These are phyloP conservation scores for Venustaconcha ellipsiformis DNA, from an alignment of 1,140 invertebrate genomes.

Conservation along the genomic window DNA sequence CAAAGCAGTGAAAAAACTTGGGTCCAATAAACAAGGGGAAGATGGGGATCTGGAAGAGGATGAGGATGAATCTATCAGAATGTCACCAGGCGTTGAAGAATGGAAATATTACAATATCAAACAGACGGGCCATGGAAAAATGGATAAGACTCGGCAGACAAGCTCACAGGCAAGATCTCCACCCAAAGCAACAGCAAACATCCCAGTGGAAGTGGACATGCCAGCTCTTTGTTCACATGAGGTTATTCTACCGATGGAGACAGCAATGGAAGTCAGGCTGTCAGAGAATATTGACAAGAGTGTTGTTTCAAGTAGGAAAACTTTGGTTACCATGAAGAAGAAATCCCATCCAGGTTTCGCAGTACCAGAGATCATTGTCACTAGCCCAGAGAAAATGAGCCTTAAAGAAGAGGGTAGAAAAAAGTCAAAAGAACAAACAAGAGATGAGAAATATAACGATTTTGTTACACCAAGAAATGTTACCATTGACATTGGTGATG, in stretches of 20 bases:
- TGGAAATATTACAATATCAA: constrained; percentile 32
- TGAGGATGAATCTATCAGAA: constrained; percentile 11
- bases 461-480: too few relatives aligned
- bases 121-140: constrained; percentile 1
- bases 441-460: too few relatives aligned
- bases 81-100: constrained; percentile 12
- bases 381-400: too few relatives aligned
- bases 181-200: constrained; percentile 58
- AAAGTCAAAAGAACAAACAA: too few relatives aligned
- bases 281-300: neutral
- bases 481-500: too few relatives aligned
- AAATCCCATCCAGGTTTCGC: too few relatives aligned
- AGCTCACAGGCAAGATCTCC: constrained; percentile 54
- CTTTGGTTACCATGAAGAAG: too few relatives aligned
- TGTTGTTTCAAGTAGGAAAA: too few relatives aligned
- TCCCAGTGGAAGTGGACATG: constrained; percentile 31
- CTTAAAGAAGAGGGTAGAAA: too few relatives aligned
- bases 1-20: constrained; percentile 8
- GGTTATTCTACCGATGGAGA: constrained; percentile 44
- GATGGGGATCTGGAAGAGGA: constrained; percentile 1
- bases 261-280: constrained; percentile 28
- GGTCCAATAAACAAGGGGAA: constrained; percentile 19
- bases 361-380: too few relatives aligned
- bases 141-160: constrained; percentile 16
- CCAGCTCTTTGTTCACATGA: constrained; percentile 19